Evolutionary conservation across 1,140 invertebrate species (phyloP), one percentile per base, ranked within the genome.

Genomic region (Ceratina calcarata): DNA sequence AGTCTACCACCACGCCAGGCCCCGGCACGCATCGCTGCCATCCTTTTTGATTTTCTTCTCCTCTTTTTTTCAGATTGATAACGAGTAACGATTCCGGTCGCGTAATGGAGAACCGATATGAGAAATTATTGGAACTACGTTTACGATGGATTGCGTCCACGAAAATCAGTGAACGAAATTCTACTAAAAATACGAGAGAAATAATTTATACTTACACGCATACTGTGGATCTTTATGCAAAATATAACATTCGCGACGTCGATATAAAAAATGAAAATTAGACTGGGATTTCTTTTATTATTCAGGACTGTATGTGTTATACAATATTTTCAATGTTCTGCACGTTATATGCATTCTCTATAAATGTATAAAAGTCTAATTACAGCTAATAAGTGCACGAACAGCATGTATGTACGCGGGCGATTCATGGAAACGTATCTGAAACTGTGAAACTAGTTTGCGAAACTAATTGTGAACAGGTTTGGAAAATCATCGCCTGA

Each of bases 21-120:
- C 37, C 37, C 37, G 37, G 22, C 12, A 45, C 16, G 24, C 71
- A 4, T 70, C 64, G 22, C 8, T 55, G 37, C 57, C 55, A 51
- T 61, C 49, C 75, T 70, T 53, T 62, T 78, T 20, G 53, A 80
- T 80, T 67, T 80, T 76, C 22, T 45, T 51, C 53, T 69, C 15
- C 49, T 55, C 53, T 32, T 68, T 73, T 72, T 64, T 78, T 64
- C 76, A 37, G 45, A 77, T 67, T 69, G 66, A 77, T 53, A 74
- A 60, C 24, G 32, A 18, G 55, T 24, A 32, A 68, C 45, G 22
- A 51, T 58, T 61, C 22, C 20, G 10, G 6, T 7, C 15, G 16
- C 51, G 45, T 64, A 73, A 73, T 51, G 71, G 49, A 58, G 60
- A 62, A 64, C 7, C 27, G 72, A 74, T 65, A 74, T 13, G 3